Evolutionary conservation across 1,140 invertebrate species (phyloP).

Genomic region (Drosophila kohkoa): DNA sequence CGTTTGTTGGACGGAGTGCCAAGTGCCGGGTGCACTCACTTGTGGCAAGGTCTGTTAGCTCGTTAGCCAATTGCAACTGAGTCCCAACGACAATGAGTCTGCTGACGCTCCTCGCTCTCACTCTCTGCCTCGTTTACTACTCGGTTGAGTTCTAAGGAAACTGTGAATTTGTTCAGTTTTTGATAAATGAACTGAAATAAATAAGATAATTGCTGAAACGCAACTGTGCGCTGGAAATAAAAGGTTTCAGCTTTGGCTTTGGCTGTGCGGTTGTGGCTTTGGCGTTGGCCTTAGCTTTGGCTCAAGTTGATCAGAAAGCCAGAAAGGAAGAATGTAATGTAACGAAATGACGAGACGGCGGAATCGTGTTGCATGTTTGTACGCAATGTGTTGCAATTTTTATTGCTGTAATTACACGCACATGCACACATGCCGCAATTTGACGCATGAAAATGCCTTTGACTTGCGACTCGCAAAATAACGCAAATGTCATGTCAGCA

Average conservation of each 20-base stretch:
- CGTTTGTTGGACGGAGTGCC: neutral
- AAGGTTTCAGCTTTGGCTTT: neutral
- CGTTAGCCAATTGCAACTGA: conserved; percentile 70
- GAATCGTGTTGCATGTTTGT: conserved; percentile 70
- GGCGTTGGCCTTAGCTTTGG: neutral
- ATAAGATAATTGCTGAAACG: conserved; percentile 73
- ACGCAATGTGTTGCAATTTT: conserved; percentile 82
- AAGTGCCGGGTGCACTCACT: conserved; percentile 45
- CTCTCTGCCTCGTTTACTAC: neutral
- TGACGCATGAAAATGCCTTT: conserved; percentile 81
- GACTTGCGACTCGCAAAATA: conserved; percentile 32
- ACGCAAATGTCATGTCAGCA: conserved; percentile 66
- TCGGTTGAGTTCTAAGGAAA: conserved; percentile 41
- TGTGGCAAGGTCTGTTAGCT: conserved; percentile 62
- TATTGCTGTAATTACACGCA: conserved; percentile 81
- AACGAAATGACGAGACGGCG: conserved; percentile 4
- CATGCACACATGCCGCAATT: conserved; percentile 76
- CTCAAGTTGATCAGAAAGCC: conserved; percentile 11
- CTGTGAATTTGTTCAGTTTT: conserved; percentile 74
- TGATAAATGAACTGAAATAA: conserved; percentile 76
- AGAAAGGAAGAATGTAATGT: neutral
- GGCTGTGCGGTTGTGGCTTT: too few species aligned
- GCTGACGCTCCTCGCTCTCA: neutral
- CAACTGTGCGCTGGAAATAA: conserved; percentile 6
- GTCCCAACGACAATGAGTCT: conserved; percentile 13